A percentile compares a stretch with the other conserved stretches of the same genome.
Evolutionary conservation across 2,888 invertebrate species (phyloP).

Genomic region (Lasioglossum villosulum): DNA sequence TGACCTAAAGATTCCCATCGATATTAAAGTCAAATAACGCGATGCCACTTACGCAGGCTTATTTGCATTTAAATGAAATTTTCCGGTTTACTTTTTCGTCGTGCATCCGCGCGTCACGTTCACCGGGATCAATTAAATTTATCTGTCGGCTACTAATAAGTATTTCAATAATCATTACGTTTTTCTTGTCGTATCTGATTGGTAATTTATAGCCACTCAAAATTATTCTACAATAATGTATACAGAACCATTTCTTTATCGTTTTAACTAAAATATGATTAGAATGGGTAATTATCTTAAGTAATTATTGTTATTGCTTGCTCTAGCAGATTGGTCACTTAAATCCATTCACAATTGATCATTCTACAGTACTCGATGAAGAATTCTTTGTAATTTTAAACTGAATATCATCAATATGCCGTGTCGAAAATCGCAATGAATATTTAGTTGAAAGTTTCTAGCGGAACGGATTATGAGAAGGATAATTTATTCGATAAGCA

Average conservation of each 20-base stretch:
- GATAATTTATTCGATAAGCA: constrained; percentile 14
- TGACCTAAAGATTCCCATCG: constrained; percentile 78
- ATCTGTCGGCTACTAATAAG: constrained; percentile 7
- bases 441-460: neutral
- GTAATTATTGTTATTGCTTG: neutral
- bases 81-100: constrained; percentile 42
- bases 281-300: neutral
- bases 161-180: no score
- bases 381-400: neutral
- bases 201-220: no score
- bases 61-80: constrained; percentile 82
- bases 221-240: neutral
- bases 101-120: constrained; percentile 39
- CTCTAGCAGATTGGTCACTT: neutral
- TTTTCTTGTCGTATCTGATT: no score
- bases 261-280: neutral
- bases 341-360: neutral
- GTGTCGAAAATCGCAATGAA: neutral
- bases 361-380: neutral
- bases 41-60: constrained; percentile 70
- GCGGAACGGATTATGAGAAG: neutral
- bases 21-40: constrained; percentile 77
- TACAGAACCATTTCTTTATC: neutral
- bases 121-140: constrained; percentile 41
- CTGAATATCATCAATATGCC: neutral